These are phyloP conservation scores for Aphodius sticticus DNA, from an alignment of 2,888 invertebrate species.

Conservation along the genomic window DNA sequence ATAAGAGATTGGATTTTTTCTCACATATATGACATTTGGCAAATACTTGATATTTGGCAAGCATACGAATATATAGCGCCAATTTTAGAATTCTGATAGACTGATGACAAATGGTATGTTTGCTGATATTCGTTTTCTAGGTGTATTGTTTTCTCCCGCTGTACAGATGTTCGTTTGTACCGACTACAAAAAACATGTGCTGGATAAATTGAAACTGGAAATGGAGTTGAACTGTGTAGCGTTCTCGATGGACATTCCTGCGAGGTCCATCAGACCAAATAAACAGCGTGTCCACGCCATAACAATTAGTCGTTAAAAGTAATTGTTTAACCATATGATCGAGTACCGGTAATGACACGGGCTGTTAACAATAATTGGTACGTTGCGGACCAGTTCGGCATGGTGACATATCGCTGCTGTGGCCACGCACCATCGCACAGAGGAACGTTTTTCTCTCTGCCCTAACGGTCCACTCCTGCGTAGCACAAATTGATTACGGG, in stretches of 20 bases:
- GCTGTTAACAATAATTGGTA: not conserved
- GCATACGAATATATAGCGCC: too few relatives aligned
- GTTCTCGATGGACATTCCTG: not conserved
- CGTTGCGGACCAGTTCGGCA: not conserved
- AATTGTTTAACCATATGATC: conserved; percentile 4
- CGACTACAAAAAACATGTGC: not conserved
- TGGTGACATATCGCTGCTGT: not conserved
- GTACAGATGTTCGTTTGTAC: not conserved
- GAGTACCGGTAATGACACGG: not conserved
- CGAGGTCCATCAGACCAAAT: not conserved
- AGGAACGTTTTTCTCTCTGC: not conserved
- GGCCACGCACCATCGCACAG: not conserved
- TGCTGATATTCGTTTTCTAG: not conserved
- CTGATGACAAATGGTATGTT: too few relatives aligned
- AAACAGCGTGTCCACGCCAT: not conserved
- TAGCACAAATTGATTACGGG: not conserved
- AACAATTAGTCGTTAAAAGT: conserved; percentile 4
- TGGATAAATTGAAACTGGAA: not conserved
- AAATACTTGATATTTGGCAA: too few relatives aligned
- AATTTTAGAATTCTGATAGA: too few relatives aligned
- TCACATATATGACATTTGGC: too few relatives aligned
- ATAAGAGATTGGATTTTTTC: too few relatives aligned
- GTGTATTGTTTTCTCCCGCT: not conserved
- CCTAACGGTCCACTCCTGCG: not conserved
- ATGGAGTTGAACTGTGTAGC: not conserved